A percentile compares a stretch with the other conserved stretches of the same genome.
These are phyloP conservation scores for Sphaerophoria taeniata DNA, from an alignment of 2,888 invertebrate species.

Conservation along the genomic window DNA sequence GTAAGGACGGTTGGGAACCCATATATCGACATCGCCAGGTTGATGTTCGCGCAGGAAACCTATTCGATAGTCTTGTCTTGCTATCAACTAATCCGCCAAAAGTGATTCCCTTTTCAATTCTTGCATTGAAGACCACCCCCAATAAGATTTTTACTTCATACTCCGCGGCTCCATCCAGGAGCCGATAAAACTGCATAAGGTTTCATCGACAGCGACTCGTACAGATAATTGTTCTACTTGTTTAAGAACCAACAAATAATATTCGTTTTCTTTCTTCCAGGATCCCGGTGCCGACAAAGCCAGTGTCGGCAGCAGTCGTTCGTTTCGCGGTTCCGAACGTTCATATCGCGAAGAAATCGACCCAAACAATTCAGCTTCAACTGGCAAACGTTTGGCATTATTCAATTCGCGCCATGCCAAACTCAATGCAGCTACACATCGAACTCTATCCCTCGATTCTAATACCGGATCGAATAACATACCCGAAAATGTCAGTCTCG, in stretches of 20 bases:
- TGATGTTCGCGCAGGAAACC: too few relatives aligned
- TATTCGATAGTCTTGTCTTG: too few relatives aligned
- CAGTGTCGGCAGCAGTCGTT: constrained; percentile 77
- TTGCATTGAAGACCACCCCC: too few relatives aligned
- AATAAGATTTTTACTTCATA: too few relatives aligned
- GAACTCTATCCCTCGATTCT: constrained; percentile 76
- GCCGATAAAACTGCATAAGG: too few relatives aligned
- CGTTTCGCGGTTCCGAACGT: constrained; percentile 77
- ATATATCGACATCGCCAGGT: too few relatives aligned
- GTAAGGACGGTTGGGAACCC: too few relatives aligned
- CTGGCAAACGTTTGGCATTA: constrained; percentile 74
- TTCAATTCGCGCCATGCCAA: constrained; percentile 76
- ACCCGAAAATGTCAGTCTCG: constrained; percentile 77
- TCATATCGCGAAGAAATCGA: constrained; percentile 77
- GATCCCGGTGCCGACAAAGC: constrained; percentile 77
- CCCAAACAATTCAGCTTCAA: constrained; percentile 74
- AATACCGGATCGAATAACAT: constrained; percentile 77
- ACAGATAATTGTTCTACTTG: too few relatives aligned
- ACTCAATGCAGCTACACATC: constrained; percentile 75
- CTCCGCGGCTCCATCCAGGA: too few relatives aligned
- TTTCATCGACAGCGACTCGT: too few relatives aligned
- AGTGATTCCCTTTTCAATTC: too few relatives aligned
- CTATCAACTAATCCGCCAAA: too few relatives aligned
- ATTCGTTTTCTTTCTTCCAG: constrained; percentile 60
- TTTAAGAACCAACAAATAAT: not conserved